phyloP scores from a whole-genome alignment of 2,797 vertebrate species.

The Falco concolor region DNA sequence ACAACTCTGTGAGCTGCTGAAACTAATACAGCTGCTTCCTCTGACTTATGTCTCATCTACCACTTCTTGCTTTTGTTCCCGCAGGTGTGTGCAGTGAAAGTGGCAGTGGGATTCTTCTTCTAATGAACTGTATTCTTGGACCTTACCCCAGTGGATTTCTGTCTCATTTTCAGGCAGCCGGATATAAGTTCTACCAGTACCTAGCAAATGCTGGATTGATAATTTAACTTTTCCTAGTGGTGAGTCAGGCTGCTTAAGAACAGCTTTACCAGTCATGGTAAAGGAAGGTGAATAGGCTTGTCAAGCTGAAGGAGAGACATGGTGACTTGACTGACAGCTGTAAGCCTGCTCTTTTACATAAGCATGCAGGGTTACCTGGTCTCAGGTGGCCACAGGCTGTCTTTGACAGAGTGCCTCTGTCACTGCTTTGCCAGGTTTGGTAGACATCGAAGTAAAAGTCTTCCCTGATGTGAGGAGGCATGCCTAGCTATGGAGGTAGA shows the following conservation, averaged over 20 bases:
- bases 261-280: neutral
- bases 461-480: neutral
- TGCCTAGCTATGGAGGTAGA: neutral
- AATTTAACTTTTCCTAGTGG: neutral
- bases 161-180: neutral
- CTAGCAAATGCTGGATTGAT: neutral
- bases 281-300: neutral
- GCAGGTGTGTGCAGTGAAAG: neutral
- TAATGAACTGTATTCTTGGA: neutral
- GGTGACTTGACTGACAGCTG: neutral
- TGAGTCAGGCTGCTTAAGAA: neutral
- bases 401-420: neutral
- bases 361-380: neutral
- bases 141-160: neutral
- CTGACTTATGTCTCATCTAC: neutral
- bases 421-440: neutral
- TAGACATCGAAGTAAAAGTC: neutral
- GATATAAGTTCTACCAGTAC: neutral
- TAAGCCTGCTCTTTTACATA: neutral
- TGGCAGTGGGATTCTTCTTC: neutral
- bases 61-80: neutral
- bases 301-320: neutral
- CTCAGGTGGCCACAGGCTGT: accelerated
- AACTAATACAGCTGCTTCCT: neutral
- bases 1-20: neutral